A percentile compares a stretch with the other conserved stretches of the same genome.
phyloP scores from a whole-genome alignment of 2,113 vertebrate species.

The Upupa epops region DNA sequence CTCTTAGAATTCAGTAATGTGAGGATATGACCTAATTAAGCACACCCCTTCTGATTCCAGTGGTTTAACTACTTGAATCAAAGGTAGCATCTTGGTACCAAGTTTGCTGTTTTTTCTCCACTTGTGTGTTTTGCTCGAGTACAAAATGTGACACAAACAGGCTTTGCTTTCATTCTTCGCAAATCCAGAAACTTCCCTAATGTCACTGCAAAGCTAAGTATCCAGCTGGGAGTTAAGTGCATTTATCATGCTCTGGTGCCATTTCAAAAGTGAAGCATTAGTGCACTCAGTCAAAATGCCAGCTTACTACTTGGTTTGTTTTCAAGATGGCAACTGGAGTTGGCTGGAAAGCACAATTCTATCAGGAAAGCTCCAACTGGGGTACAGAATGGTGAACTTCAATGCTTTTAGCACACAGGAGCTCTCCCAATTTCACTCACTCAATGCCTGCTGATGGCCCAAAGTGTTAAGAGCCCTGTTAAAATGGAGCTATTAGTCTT shows the following conservation, averaged over 20 bases:
- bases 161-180: slow-evolving; percentile 48
- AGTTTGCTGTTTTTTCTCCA: not conserved
- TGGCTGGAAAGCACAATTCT: slow-evolving; percentile 37
- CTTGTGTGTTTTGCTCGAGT: not conserved
- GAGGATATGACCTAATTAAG: not conserved
- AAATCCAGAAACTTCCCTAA: slow-evolving; percentile 41
- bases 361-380: slow-evolving; percentile 47
- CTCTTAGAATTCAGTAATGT: not conserved
- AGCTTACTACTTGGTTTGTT: slow-evolving; percentile 35
- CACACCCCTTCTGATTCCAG: not conserved
- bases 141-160: not conserved
- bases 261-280: slow-evolving; percentile 61
- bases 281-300: slow-evolving; percentile 63
- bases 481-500: slow-evolving; percentile 78
- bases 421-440: slow-evolving; percentile 68
- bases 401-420: slow-evolving; percentile 74
- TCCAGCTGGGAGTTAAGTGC: slow-evolving; percentile 19
- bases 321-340: slow-evolving; percentile 37
- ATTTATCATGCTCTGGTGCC: slow-evolving; percentile 48
- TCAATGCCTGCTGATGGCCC: slow-evolving; percentile 68
- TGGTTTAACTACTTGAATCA: not conserved
- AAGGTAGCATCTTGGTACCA: not conserved
- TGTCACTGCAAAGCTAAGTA: not conserved
- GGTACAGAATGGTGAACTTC: slow-evolving; percentile 60
- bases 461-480: slow-evolving; percentile 76